Conservation (phyloP, 2,888 invertebrate species). For the Cynaeus angustus region DNA sequence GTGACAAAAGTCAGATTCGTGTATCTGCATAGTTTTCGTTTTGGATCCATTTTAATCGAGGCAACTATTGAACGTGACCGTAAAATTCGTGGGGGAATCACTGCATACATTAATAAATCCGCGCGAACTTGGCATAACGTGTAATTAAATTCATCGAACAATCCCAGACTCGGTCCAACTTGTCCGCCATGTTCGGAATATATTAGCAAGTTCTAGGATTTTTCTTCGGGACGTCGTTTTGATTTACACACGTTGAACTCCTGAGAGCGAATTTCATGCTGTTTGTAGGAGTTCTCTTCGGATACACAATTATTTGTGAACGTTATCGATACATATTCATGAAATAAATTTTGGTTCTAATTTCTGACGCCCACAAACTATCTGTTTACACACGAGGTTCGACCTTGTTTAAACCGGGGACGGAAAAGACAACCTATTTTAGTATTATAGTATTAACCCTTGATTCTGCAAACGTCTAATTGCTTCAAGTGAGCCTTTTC, state of each 20-base stretch:
- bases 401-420: conserved; percentile 6
- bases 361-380: conserved; percentile 27
- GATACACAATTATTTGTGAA: conserved; percentile 30
- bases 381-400: conserved; percentile 35
- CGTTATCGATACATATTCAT: conserved; percentile 48
- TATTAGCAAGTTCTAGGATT: conserved; percentile 6
- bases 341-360: conserved; percentile 29
- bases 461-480: conserved; percentile 23
- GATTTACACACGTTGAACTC: conserved; percentile 9
- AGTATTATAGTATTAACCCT: conserved; percentile 33
- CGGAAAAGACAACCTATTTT: conserved; percentile 40
- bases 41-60: conserved; percentile 26
- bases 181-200: conserved; percentile 25
- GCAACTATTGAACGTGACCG: conserved; percentile 36
- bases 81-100: conserved; percentile 45
- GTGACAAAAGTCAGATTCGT: conserved; percentile 43
- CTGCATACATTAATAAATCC: conserved; percentile 49
- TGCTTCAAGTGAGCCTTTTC: conserved; percentile 28
- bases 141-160: conserved; percentile 52
- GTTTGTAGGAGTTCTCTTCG: conserved; percentile 28
- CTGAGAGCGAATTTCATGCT: background rate
- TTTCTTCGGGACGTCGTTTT: conserved; percentile 5
- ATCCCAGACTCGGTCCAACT: conserved; percentile 29
- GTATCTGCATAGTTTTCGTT: conserved; percentile 34
- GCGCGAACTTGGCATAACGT: conserved; percentile 1